Evolutionary conservation across 1,140 invertebrate species (phyloP).

Genomic region (Lasaia peninsularis): DNA sequence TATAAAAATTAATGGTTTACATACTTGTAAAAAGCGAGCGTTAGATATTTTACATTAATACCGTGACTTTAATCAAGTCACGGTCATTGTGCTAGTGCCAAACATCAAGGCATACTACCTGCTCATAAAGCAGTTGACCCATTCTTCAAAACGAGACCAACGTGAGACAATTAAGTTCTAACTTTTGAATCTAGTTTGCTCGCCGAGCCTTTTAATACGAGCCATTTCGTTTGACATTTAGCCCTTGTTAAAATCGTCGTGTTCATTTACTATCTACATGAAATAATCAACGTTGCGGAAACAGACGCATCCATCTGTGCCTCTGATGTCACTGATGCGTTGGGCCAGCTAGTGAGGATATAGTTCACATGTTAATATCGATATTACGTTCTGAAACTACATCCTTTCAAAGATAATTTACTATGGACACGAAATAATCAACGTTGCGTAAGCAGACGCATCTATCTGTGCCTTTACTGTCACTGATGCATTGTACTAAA

Average conservation of each 20-base stretch:
- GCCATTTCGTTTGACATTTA: not conserved
- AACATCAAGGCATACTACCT: too few relatives aligned
- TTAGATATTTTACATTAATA: too few relatives aligned
- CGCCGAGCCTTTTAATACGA: not conserved
- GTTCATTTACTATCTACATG: not conserved
- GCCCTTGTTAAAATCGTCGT: not conserved
- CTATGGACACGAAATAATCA: not conserved
- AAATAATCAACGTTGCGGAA: slow-evolving; percentile 4
- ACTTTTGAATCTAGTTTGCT: not conserved
- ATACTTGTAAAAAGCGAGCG: too few relatives aligned
- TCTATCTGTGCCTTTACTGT: slow-evolving; percentile 2
- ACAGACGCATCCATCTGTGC: slow-evolving; percentile 7
- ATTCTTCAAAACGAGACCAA: too few relatives aligned
- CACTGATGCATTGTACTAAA: not conserved
- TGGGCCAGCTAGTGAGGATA: not conserved
- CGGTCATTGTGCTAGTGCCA: too few relatives aligned
- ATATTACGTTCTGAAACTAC: not conserved
- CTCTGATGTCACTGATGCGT: slow-evolving; percentile 1
- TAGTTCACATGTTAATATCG: not conserved
- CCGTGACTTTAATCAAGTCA: too few relatives aligned
- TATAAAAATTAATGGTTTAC: too few relatives aligned
- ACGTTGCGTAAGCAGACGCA: slow-evolving; percentile 1
- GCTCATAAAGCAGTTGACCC: too few relatives aligned
- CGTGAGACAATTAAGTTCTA: too few relatives aligned
- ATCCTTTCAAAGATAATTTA: not conserved